Base-by-base conservation (phyloP, 2,888 invertebrate genomes). In the Chrysolina oricalcia region DNA sequence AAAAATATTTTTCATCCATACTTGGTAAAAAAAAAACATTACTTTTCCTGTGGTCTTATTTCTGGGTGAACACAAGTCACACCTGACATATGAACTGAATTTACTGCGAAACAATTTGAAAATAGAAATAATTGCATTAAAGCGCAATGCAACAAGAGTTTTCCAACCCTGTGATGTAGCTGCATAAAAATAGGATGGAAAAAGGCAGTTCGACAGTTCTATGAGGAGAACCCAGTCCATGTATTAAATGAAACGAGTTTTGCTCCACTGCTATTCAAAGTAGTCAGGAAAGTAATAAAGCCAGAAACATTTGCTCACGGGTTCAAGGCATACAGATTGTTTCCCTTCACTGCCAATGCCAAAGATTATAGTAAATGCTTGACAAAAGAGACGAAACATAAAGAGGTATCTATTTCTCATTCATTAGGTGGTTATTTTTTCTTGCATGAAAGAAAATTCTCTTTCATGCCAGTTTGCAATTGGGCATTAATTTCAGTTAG, bases 31-130 rank as follows among this genome's bases (percentile, higher is more conserved):
- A 63, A 79, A 81, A 66, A 78, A 75, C 21, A 78, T 85, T 76
- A 59, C 75, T 73, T 73, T 83, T 21, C 81, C 83, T 27, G 82
- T 85, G 8, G 83, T 85, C 11, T 79, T 81, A 74, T 85, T 83
- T 78, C 27, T 85, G 2, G 79, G 76, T 50, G 75, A 21, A 76
- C n/a, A n/a, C n/a, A n/a, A n/a, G n/a, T n/a, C n/a, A n/a, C n/a
- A n/a, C n/a, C n/a, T n/a, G n/a, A n/a, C 76, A 66, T 74, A 74
- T 23, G 72, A 74, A 59, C 59, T 81, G 10, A 74, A 77, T 21
- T 10, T 65, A 59, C 73, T 78, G 15, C 78, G 78, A 27, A 73
- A 72, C 50, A 56, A 79, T 41, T 48, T 75, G 23, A 56, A 74
- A 10, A 80, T 79, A 17, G 74, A 74, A 70, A 11, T 19, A n/a